Conservation (phyloP, 37 sponge, comb jelly and placozoan species). For the Diacarnus erythraeanus region DNA sequence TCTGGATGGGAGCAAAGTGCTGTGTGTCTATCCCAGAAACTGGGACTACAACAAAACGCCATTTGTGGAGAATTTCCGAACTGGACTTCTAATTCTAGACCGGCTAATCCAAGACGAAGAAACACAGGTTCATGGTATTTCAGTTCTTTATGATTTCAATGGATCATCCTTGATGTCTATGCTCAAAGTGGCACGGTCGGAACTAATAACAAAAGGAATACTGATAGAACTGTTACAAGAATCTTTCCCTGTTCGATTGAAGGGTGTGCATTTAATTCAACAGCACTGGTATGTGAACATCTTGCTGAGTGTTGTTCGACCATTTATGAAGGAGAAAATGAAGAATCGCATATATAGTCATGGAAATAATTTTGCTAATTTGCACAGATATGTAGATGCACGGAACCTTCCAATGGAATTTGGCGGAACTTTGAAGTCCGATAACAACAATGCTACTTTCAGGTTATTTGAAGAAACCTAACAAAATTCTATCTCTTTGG, state of each 20-base stretch:
- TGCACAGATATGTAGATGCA: constrained; percentile 36
- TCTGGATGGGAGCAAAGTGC: constrained; percentile 9
- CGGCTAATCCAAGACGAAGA: constrained; percentile 67
- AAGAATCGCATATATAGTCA: constrained; percentile 43
- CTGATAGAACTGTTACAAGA: constrained; percentile 59
- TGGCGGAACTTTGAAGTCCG: constrained; percentile 35
- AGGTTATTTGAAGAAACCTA: neutral
- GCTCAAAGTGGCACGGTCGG: constrained; percentile 30
- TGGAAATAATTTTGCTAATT: constrained; percentile 33
- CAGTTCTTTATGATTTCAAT: constrained; percentile 34
- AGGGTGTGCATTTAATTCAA: constrained; percentile 53
- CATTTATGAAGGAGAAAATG: constrained; percentile 75
- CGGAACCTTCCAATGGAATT: constrained; percentile 44
- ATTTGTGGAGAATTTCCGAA: constrained; percentile 10
- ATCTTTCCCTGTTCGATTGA: constrained; percentile 65
- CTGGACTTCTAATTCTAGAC: constrained; percentile 41
- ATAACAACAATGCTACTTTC: neutral
- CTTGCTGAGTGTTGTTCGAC: constrained; percentile 42
- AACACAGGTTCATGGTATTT: constrained; percentile 66
- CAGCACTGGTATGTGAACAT: constrained; percentile 71
- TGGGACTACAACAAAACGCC: constrained; percentile 6
- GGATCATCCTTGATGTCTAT: constrained; percentile 38
- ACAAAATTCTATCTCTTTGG: no score
- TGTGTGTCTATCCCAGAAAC: constrained; percentile 7
- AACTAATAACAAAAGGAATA: constrained; percentile 12